Conservation (phyloP, 2,888 invertebrate species). For the Caenorhabditis afra region DNA sequence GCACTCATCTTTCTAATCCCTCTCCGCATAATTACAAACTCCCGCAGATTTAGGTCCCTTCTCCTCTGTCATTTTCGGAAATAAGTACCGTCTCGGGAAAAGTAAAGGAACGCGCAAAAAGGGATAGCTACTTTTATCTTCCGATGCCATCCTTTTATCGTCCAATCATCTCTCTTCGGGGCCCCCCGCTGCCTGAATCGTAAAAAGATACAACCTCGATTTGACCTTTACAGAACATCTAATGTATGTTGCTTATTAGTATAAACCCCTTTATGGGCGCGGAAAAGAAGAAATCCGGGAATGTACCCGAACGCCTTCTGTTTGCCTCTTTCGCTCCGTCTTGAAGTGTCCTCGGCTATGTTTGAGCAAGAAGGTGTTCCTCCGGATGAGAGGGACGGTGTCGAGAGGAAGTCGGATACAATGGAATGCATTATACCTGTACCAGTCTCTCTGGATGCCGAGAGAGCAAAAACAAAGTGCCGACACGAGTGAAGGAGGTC, state of each 20-base stretch:
- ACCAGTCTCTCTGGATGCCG: conserved; percentile 36
- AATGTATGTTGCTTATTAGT: conserved; percentile 54
- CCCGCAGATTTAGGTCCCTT: conserved; percentile 6
- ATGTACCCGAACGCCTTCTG: conserved; percentile 4
- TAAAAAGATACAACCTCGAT: conserved; percentile 50
- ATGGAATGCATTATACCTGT: conserved; percentile 58
- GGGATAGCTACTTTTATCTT: conserved; percentile 57
- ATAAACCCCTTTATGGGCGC: conserved; percentile 18
- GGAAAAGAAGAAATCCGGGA: conserved; percentile 3
- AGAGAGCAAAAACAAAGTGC: conserved; percentile 58
- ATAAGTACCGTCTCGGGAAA: conserved; percentile 20
- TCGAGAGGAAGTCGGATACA: conserved; percentile 57
- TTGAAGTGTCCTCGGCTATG: conserved; percentile 42
- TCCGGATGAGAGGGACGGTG: conserved; percentile 45
- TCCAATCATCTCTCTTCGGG: conserved; percentile 29
- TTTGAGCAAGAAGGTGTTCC: conserved; percentile 48
- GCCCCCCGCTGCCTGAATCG: conserved; percentile 36
- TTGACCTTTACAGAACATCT: conserved; percentile 51
- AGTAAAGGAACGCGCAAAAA: conserved; percentile 40
- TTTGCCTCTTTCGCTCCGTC: conserved; percentile 29
- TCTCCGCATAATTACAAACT: conserved; percentile 57
- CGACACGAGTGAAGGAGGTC: conserved; percentile 54
- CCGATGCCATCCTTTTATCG: conserved; percentile 57
- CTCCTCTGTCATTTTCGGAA: conserved; percentile 26
- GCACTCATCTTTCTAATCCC: conserved; percentile 54